Conservation (phyloP, 2,888 invertebrate genomes). For the Cerastoderma edule region DNA sequence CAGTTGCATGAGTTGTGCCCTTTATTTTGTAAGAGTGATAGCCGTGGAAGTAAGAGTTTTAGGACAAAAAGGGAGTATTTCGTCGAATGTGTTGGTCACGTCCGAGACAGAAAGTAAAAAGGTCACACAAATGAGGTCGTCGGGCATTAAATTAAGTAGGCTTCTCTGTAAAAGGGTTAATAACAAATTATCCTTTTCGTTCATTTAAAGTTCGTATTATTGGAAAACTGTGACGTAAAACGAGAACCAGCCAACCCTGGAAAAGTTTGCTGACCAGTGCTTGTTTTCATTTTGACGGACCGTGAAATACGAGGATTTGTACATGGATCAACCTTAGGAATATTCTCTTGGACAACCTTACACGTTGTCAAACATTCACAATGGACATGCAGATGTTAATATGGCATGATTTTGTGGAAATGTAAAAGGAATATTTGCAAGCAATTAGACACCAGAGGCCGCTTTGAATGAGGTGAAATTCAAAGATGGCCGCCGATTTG, state of each 20-base stretch:
- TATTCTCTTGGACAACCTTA: conserved; percentile 21
- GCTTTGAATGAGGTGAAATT: conserved; percentile 75
- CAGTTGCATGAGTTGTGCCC: too few species aligned
- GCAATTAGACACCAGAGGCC: conserved; percentile 73
- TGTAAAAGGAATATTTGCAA: conserved; percentile 47
- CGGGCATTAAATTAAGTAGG: too few species aligned
- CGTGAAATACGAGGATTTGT: conserved; percentile 38
- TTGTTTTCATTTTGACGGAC: conserved; percentile 64
- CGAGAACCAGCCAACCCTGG: conserved; percentile 49
- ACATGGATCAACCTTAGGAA: conserved; percentile 50
- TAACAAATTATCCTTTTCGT: conserved; percentile 3
- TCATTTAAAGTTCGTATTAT: conserved; percentile 22
- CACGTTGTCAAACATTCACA: conserved; percentile 32
- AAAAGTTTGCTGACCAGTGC: conserved; percentile 59
- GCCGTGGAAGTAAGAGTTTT: too few species aligned
- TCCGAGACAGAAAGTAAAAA: too few species aligned
- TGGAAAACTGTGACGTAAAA: conserved; percentile 49
- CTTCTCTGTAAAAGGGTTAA: background rate
- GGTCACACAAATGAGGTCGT: too few species aligned
- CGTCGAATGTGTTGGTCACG: too few species aligned
- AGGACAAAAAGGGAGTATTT: too few species aligned
- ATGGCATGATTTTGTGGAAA: background rate
- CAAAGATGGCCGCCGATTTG: conserved; percentile 79
- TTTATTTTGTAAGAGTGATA: too few species aligned
- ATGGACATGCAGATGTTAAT: conserved; percentile 8